Conservation (phyloP, 1,140 invertebrate species). For the Galendromus occidentalis region DNA sequence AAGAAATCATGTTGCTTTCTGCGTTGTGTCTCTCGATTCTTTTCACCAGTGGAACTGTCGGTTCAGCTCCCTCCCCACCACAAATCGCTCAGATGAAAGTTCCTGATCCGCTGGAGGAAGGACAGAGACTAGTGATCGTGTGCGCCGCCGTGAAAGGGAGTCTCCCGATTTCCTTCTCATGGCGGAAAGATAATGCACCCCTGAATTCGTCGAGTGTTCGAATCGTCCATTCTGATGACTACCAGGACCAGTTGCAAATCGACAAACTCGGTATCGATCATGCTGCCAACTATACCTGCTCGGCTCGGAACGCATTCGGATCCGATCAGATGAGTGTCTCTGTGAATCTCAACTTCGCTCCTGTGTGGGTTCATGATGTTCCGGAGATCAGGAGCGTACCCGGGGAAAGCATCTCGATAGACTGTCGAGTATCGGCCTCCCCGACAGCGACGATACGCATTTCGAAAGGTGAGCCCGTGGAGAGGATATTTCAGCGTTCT, state of each 20-base stretch:
- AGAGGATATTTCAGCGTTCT: no score
- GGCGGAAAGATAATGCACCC: constrained; percentile 59
- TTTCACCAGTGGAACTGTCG: neutral
- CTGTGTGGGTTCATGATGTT: no score
- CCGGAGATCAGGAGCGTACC: no score
- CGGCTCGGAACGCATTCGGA: constrained; percentile 18
- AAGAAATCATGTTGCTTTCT: neutral
- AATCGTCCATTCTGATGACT: constrained; percentile 16
- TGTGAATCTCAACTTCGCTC: no score
- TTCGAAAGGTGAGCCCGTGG: no score
- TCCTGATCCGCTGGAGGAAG: neutral
- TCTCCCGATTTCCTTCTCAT: constrained; percentile 65
- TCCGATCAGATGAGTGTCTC: constrained; percentile 9
- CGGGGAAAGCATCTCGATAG: no score
- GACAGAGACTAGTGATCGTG: constrained; percentile 23
- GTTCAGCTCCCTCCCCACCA: neutral
- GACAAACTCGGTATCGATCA: constrained; percentile 14
- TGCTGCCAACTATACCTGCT: constrained; percentile 21
- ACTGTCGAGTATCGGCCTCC: no score
- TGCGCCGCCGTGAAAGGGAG: constrained; percentile 87
- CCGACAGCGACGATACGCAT: no score
- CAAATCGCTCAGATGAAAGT: neutral
- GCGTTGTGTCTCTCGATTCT: neutral
- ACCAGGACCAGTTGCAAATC: constrained; percentile 14
- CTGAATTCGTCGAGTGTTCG: constrained; percentile 29